Conservation (phyloP, 1,140 invertebrate genomes). For the Cydia splendana region DNA sequence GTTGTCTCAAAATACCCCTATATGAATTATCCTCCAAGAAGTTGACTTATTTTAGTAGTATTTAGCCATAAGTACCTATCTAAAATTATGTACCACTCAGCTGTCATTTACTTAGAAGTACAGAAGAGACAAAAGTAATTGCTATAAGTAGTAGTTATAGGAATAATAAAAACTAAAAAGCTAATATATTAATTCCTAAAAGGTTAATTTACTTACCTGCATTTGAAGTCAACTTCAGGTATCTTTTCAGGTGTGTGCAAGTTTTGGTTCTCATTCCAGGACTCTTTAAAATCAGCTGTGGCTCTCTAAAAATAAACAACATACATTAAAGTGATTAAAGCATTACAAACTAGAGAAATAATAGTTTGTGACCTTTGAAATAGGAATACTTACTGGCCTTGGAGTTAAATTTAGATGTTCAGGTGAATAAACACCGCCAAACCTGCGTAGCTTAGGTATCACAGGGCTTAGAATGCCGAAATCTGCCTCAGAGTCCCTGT, state of each 20-base stretch:
- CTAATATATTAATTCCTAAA: neutral
- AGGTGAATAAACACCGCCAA: constrained; percentile 70
- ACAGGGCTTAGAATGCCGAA: constrained; percentile 55
- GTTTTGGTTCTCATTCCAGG: constrained; percentile 59
- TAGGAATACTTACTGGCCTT: constrained; percentile 60
- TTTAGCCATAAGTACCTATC: too few relatives aligned
- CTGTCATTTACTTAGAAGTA: too few relatives aligned
- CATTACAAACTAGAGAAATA: constrained; percentile 5
- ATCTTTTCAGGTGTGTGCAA: constrained; percentile 60
- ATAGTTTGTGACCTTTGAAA: constrained; percentile 27
- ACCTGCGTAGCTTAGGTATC: constrained; percentile 66
- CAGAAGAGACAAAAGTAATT: neutral
- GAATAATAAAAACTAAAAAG: neutral
- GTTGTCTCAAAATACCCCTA: too few relatives aligned
- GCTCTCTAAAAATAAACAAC: constrained; percentile 50
- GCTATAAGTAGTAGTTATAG: neutral
- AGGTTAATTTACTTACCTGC: constrained; percentile 53
- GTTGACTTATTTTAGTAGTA: too few relatives aligned
- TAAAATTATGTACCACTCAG: too few relatives aligned
- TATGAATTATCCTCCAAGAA: too few relatives aligned
- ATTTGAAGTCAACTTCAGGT: constrained; percentile 55
- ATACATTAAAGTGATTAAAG: constrained; percentile 23
- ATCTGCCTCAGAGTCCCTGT: constrained; percentile 39
- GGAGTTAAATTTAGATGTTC: constrained; percentile 74
- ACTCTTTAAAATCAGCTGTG: constrained; percentile 46